phyloP scores from a whole-genome alignment of 2,888 invertebrate genomes.

The Syrista parreyssii region DNA sequence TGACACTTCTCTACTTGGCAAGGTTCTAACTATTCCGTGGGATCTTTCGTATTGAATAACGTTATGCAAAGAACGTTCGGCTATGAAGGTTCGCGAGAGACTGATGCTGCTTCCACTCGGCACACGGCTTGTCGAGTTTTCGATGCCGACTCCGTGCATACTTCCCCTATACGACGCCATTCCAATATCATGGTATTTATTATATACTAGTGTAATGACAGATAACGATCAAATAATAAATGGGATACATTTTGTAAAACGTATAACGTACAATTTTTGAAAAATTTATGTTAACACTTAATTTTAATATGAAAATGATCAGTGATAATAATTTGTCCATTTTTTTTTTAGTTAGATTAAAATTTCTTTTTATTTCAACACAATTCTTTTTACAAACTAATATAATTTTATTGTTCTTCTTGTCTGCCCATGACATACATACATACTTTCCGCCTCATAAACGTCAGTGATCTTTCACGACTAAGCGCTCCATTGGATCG shows the following conservation, averaged over 20 bases:
- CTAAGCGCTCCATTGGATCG: neutral
- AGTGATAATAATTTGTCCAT: neutral
- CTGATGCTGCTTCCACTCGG: conserved; percentile 37
- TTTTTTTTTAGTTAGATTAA: too few species aligned
- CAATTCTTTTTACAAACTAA: neutral
- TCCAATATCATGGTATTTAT: neutral
- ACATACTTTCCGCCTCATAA: neutral
- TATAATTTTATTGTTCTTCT: neutral
- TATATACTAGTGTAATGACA: neutral
- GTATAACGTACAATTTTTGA: neutral
- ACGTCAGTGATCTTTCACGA: neutral
- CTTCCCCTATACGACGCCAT: conserved; percentile 7
- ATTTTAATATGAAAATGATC: neutral
- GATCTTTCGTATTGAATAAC: neutral
- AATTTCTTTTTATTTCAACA: neutral
- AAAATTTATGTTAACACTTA: neutral
- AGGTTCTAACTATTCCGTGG: neutral
- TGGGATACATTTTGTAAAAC: neutral
- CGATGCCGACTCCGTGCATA: conserved; percentile 31
- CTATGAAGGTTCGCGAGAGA: conserved; percentile 53
- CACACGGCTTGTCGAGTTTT: conserved; percentile 25
- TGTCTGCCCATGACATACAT: neutral
- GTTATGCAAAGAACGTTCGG: conserved; percentile 39
- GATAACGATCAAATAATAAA: neutral
- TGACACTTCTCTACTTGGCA: neutral